Percentiles rank a stretch among this genome's conserved stretches.
phyloP scores from a whole-genome alignment of 1,140 invertebrate species.

The Listronotus bonariensis region DNA sequence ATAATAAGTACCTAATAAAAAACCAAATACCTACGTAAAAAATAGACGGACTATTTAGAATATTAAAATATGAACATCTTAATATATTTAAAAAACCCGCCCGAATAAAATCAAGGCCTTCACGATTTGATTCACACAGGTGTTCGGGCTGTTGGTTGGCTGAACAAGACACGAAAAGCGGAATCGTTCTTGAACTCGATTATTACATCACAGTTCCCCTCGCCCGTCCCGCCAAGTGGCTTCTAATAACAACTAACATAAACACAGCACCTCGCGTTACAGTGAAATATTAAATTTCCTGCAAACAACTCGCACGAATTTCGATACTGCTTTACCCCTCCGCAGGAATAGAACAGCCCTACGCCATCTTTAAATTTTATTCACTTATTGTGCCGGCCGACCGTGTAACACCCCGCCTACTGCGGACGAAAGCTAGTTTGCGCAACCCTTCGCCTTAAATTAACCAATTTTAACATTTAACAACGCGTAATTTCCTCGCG shows the following conservation, averaged over 20 bases:
- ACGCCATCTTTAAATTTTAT: constrained; percentile 49
- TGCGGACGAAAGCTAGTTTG: constrained; percentile 38
- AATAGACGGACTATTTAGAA: neutral
- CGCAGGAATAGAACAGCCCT: constrained; percentile 45
- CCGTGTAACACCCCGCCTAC: constrained; percentile 50
- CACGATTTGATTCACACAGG: constrained; percentile 48
- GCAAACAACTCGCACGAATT: constrained; percentile 14
- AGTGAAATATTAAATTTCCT: neutral
- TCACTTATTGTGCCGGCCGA: constrained; percentile 25
- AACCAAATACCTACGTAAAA: constrained; percentile 21
- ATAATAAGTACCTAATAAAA: constrained; percentile 9
- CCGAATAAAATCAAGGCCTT: constrained; percentile 28
- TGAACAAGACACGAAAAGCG: constrained; percentile 20
- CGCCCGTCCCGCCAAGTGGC: neutral
- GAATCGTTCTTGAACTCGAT: constrained; percentile 45
- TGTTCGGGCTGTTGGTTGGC: constrained; percentile 35
- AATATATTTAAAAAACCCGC: constrained; percentile 5
- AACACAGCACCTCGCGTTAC: constrained; percentile 22
- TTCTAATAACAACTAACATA: constrained; percentile 29
- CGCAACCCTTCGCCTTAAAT: constrained; percentile 47
- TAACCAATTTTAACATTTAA: constrained; percentile 33
- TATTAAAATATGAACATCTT: neutral
- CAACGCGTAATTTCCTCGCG: constrained; percentile 20
- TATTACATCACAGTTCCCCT: constrained; percentile 46
- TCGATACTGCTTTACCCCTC: constrained; percentile 2